Base-by-base conservation (phyloP, 2,797 vertebrate genomes). In the Petrocephalus schoutedeni region DNA sequence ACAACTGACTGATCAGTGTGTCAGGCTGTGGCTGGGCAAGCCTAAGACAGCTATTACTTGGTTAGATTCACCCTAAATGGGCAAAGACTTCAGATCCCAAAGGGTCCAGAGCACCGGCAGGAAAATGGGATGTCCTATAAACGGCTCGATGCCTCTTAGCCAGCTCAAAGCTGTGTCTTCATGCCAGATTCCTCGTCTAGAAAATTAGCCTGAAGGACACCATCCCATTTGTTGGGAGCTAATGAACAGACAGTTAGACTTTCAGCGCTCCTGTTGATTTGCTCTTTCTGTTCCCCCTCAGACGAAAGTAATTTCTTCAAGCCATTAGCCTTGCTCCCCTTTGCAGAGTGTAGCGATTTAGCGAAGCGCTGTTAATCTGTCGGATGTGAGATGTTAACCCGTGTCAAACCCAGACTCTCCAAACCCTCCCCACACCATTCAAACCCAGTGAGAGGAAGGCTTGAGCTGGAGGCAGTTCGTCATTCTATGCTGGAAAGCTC, bases 361-460 rank as follows among this genome's bases (percentile, higher is more conserved):
- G 84, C 86, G 58, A 87, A 90, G 90, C 21, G 87, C 64, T 90
- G 90, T 91, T 92, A 92, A 94, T 93, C 91, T 93, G 91, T 67
- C 88, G 90, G 91, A 92, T 90, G 88, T 90, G 90, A 91, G 88
- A 91, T 91, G 92, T 92, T 93, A 92, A 91, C 92, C 92, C 87
- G 19, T 64, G 0, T 88, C 49, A 77, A 41, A 32, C 58, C 32
- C 28, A 2, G 90, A n/a, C 74, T 67, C 36, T 80, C 82, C 85
- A 67, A 83, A 88, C 89, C 85, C 53, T 90, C 89, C 89, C 89
- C 90, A 89, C 85, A 90, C 91, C 86, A 28, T 53, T 86, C 56
- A 56, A 90, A 90, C 64, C 90, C 87, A n/a, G 89, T 91, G 90
- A 93, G 92, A 88, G 90, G 87, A 51, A 8, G 74, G 87, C 71